Conservation (phyloP, 2,797 vertebrate genomes). For the Smutsia gigantea region DNA sequence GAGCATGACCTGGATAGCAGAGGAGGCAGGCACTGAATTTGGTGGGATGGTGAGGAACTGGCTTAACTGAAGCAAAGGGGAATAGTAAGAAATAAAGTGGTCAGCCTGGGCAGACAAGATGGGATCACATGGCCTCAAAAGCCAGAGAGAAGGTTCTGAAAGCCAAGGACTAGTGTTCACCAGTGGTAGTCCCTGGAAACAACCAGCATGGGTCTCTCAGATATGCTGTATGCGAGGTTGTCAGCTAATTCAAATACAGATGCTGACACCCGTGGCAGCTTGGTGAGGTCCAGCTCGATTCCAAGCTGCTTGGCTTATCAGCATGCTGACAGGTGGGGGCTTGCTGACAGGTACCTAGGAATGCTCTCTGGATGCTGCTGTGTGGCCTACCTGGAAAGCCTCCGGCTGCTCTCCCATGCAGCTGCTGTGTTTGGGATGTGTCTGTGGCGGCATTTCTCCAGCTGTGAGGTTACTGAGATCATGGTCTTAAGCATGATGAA, state of each 20-base stretch:
- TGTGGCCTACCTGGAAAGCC: neutral
- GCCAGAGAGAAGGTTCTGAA: neutral
- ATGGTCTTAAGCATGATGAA: neutral
- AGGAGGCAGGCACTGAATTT: neutral
- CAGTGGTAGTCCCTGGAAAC: neutral
- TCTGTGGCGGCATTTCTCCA: neutral
- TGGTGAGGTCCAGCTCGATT: constrained; percentile 45
- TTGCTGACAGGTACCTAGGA: neutral
- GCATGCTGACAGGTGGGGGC: neutral
- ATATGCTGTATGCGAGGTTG: neutral
- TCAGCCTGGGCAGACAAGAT: neutral
- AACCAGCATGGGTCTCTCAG: neutral
- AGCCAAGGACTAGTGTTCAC: neutral
- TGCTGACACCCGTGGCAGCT: neutral
- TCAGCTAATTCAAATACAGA: neutral
- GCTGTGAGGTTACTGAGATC: neutral
- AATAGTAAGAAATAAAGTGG: neutral
- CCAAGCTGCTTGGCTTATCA: neutral
- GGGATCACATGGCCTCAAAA: neutral
- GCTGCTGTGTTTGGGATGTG: constrained; percentile 37
- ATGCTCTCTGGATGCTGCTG: neutral
- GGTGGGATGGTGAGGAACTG: neutral
- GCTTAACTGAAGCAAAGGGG: neutral
- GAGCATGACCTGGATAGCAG: neutral
- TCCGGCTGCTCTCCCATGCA: neutral